Evolutionary conservation across 2,888 invertebrate genomes (phyloP), one percentile per base, ranked within the genome.

Genomic region (Polyommatus iphigenia): DNA sequence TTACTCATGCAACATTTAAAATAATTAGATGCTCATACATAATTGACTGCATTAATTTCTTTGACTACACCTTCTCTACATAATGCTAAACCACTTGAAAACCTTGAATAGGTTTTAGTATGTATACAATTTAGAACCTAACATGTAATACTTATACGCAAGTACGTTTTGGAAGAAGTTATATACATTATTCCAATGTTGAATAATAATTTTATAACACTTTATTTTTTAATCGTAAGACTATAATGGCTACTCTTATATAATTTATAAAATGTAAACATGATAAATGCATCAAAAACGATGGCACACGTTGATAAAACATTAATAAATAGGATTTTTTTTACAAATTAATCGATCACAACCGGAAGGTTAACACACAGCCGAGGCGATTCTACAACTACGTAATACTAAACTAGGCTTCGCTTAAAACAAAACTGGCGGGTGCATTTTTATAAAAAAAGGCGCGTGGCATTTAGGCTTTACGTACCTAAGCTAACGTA

Each of bases 341-440:
- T 75, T 41, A 75, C 75, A 75, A 75, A 77, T 50, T 18, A 77
- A 71, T 72, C 18, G 72, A 78, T 81, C 81, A 81, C 81, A 81
- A 81, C 81, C 81, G 78, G 77, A 79, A 76, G 41, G 41, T 76
- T 76, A 79, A 77, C 29, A 75, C 78, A 79, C 79, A 78, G 77
- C 80, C 79, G 78, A 80, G 50, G 72, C 54, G 32, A 29, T 32
- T 71, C n/a, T 46, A 77, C 50, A 71, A 71, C 29, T 32, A 77
- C 5, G 29, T 32, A 67, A 67, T 72, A 77, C 72, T 77, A 77
- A 72, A 77, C 18, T 77, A 71, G 36, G 32, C 20, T 36, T 71
- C 71, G 72, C 72, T 71, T 54, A 57, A 77, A 72, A 24, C 5
- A 71, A 50, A 62, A 20, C 46, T 50, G 50, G 78, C 54, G 41